Conservation (phyloP, 1,140 invertebrate species). For the Sipha flava region DNA sequence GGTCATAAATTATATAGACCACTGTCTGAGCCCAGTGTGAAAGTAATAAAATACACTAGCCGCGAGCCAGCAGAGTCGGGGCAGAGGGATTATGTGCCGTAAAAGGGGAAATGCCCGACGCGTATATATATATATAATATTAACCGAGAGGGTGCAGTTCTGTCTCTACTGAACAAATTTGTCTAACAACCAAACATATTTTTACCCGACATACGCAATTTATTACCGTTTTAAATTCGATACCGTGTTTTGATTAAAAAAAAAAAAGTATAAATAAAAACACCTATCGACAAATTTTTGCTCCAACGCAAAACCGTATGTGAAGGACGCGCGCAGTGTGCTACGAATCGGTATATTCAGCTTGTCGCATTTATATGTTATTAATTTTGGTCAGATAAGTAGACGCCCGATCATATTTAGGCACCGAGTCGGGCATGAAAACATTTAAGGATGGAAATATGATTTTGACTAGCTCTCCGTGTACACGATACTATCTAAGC, state of each 20-base stretch:
- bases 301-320: too few relatives aligned
- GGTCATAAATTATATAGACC: constrained; percentile 8
- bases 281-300: too few relatives aligned
- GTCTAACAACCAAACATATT: constrained; percentile 17
- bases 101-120: neutral
- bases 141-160: neutral
- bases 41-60: constrained; percentile 21
- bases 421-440: too few relatives aligned
- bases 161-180: constrained; percentile 2
- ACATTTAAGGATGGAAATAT: too few relatives aligned
- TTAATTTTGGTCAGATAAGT: too few relatives aligned
- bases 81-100: constrained; percentile 4
- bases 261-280: neutral
- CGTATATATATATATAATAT: neutral
- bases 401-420: too few relatives aligned
- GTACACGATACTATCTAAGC: too few relatives aligned
- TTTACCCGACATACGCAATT: neutral
- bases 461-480: too few relatives aligned
- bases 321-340: too few relatives aligned
- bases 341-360: too few relatives aligned
- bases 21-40: neutral
- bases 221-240: neutral
- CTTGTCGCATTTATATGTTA: too few relatives aligned
- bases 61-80: neutral
- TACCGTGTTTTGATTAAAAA: neutral